phyloP scores from a whole-genome alignment of 2,888 invertebrate species.

The Melangyna quadrimaculata region DNA sequence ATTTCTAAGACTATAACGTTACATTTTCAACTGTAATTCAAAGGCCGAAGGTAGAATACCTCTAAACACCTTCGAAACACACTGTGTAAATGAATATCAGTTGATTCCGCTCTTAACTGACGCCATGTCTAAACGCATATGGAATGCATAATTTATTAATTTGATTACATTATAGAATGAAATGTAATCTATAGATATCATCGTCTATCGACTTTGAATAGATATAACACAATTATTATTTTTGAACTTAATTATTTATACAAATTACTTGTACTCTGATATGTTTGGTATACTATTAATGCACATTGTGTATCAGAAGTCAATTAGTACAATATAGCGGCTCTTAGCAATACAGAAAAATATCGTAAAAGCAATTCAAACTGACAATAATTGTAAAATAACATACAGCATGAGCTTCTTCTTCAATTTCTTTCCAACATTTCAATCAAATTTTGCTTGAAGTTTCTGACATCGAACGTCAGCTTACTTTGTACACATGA shows the following conservation, averaged over 20 bases:
- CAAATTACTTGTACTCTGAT: not conserved
- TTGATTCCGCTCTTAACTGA: not conserved
- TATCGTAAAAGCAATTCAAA: not conserved
- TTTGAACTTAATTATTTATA: conserved; percentile 15
- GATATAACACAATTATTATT: not conserved
- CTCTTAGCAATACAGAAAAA: not conserved
- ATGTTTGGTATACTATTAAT: not conserved
- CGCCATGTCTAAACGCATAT: not conserved
- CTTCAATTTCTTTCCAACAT: not conserved
- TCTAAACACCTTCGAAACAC: not conserved
- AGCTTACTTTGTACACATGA: too few species aligned
- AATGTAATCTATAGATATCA: not conserved
- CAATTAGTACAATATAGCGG: not conserved
- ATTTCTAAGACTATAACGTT: too few species aligned
- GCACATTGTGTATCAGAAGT: not conserved
- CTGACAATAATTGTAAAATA: not conserved
- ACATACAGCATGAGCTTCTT: not conserved
- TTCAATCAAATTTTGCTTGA: not conserved
- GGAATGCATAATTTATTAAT: conserved; percentile 4
- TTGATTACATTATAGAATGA: not conserved
- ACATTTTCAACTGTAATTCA: not conserved
- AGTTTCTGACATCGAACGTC: too few species aligned
- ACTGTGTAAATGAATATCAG: not conserved
- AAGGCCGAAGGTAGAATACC: not conserved
- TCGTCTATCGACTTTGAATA: not conserved